phyloP scores from a whole-genome alignment of 2,888 invertebrate genomes.

The Trachelus troglodyta region DNA sequence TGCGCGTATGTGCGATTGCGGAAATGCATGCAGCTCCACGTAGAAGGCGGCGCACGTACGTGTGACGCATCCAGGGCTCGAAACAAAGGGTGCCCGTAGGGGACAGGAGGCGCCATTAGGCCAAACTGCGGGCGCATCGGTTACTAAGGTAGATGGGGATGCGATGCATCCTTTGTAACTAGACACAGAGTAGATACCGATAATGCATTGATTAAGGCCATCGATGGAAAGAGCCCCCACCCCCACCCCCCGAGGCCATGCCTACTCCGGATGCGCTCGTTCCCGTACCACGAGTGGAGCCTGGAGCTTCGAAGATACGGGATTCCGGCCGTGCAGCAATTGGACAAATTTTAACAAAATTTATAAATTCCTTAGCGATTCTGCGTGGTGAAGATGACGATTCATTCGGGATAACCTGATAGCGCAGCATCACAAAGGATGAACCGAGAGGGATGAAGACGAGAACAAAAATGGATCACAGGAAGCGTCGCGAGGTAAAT shows the following conservation, averaged over 20 bases:
- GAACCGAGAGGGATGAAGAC: not conserved
- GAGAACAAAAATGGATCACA: not conserved
- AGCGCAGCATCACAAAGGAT: too few species aligned
- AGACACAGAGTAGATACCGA: slow-evolving; percentile 18
- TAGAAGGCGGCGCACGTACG: too few species aligned
- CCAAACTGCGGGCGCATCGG: not conserved
- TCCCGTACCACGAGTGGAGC: not conserved
- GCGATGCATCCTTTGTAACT: not conserved
- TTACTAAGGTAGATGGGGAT: not conserved
- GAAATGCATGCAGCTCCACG: too few species aligned
- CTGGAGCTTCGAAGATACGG: too few species aligned
- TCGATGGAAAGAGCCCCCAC: not conserved
- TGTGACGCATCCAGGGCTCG: not conserved
- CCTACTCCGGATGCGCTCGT: not conserved
- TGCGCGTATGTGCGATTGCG: too few species aligned
- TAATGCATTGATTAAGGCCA: slow-evolving; percentile 32
- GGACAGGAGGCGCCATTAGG: not conserved
- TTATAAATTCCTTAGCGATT: too few species aligned
- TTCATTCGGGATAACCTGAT: not conserved
- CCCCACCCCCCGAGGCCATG: too few species aligned
- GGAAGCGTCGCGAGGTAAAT: slow-evolving; percentile 26
- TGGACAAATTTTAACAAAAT: not conserved
- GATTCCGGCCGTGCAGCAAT: too few species aligned
- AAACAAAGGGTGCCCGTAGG: not conserved
- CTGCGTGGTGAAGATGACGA: not conserved